These are phyloP conservation scores for Aphrocallistes beatrix DNA, from an alignment of 37 sponge, comb jelly and placozoan genomes.

Conservation along the genomic window DNA sequence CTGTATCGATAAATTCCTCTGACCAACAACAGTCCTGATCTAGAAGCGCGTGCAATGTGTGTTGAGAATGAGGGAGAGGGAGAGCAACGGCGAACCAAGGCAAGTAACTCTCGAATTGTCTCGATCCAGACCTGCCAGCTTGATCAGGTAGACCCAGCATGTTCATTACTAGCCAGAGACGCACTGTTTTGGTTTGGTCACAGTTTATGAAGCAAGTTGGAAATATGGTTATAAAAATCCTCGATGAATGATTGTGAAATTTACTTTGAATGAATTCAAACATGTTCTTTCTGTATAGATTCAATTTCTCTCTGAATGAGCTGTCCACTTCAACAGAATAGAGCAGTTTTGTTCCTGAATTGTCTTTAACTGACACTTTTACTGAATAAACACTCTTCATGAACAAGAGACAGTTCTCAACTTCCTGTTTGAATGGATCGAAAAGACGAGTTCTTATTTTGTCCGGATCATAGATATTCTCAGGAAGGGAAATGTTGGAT, in stretches of 20 bases:
- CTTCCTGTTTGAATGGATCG: neutral
- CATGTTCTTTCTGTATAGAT: neutral
- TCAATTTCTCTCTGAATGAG: neutral
- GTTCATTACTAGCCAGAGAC: neutral
- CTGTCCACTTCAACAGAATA: neutral
- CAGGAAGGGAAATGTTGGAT: neutral
- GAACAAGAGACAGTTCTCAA: constrained; percentile 1
- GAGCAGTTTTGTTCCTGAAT: neutral
- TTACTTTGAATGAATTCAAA: neutral
- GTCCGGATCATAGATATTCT: neutral
- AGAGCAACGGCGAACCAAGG: neutral
- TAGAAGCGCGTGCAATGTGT: neutral
- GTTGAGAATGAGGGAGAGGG: neutral
- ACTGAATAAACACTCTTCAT: neutral
- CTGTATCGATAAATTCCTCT: neutral
- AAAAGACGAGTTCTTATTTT: neutral
- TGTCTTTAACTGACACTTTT: neutral
- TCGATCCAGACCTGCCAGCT: neutral
- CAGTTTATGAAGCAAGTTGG: neutral
- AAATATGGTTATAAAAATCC: neutral
- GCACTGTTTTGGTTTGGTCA: neutral
- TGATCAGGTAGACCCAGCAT: neutral
- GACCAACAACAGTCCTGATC: neutral
- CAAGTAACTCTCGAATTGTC: neutral
- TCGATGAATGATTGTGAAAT: neutral